These are phyloP conservation scores for Dorcus parallelipipedus DNA, from an alignment of 2,888 invertebrate species.

Conservation along the genomic window DNA sequence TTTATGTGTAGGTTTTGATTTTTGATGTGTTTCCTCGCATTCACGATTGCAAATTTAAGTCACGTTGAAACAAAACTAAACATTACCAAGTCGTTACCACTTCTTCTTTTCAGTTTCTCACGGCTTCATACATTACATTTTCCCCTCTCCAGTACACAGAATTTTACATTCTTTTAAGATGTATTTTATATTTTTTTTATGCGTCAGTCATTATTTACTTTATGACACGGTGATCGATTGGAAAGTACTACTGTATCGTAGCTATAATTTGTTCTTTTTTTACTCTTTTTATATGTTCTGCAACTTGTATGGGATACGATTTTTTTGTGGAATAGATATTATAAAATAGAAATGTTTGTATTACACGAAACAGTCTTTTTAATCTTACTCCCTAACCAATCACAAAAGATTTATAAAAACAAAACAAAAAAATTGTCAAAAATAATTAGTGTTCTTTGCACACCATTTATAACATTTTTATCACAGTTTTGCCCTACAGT, in stretches of 20 bases:
- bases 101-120: conserved; percentile 20
- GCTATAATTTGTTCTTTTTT: conserved; percentile 10
- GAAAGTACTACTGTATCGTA: too few species aligned
- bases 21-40: background rate
- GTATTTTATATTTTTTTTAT: conserved; percentile 20
- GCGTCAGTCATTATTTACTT: conserved; percentile 21
- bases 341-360: conserved; percentile 16
- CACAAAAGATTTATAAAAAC: background rate
- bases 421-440: too few species aligned
- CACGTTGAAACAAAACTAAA: conserved; percentile 10
- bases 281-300: conserved; percentile 5
- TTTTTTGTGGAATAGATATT: conserved; percentile 16
- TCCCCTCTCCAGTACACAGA: too few species aligned
- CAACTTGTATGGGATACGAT: conserved; percentile 9
- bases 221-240: conserved; percentile 2
- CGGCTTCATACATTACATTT: conserved; percentile 9
- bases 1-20: conserved; percentile 9
- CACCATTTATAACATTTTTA: too few species aligned
- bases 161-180: too few species aligned
- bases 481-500: too few species aligned
- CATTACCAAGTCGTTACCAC: conserved; percentile 28
- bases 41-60: background rate
- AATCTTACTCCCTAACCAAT: background rate
- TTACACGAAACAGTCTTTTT: conserved; percentile 3
- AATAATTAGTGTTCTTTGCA: too few species aligned